Evolutionary conservation across 2,888 invertebrate species (phyloP), one percentile per base, ranked within the genome.

Genomic region (Plagiodera versicolora): DNA sequence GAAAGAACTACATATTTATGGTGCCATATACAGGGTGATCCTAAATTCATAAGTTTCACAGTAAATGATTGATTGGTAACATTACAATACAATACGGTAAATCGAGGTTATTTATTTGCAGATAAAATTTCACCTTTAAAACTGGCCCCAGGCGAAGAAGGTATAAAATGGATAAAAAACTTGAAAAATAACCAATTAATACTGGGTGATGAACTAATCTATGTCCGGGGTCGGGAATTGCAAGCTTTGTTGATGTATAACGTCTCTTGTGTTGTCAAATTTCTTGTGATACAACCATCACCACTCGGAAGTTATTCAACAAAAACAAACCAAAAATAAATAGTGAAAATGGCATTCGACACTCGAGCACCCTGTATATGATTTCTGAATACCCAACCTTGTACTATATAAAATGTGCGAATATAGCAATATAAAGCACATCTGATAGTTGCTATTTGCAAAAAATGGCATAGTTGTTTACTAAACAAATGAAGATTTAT

Each of bases 21-120:
- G 44, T 53, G 44, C 44, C 53, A 53, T 53, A 53, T 53, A 53
- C 53, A 53, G 53, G 53, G 53, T 53, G 53, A 44, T 53, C 53
- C 4, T 39, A 39, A 39, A 39, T 39, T 39, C 2, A 39, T 39
- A 14, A 39, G 39, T 39, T 39, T 14, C 39, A 14, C 39, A 39
- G 11, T n/a, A 39, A 32, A 6, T 32, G 32, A 39, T 39, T 14
- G 6, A 39, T 14, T 39, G 39, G 39, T 39, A 39, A 2, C 39
- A 39, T 39, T 14, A 10, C 11, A 39, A 39, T 10, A 39, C 39
- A 39, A 39, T 39, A 39, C n/a, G 11, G 14, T 39, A 39, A 39
- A 39, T 39, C 14, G 39, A 39, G 39, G 39, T 53, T 53, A 53
- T 53, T 53, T 53, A 44, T 53, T 53, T 53, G 44, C 53, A 53